Percentiles rank a stretch among this genome's conserved stretches.
phyloP scores from a whole-genome alignment of 2,888 invertebrate species.

The Nymphalis urticae region DNA sequence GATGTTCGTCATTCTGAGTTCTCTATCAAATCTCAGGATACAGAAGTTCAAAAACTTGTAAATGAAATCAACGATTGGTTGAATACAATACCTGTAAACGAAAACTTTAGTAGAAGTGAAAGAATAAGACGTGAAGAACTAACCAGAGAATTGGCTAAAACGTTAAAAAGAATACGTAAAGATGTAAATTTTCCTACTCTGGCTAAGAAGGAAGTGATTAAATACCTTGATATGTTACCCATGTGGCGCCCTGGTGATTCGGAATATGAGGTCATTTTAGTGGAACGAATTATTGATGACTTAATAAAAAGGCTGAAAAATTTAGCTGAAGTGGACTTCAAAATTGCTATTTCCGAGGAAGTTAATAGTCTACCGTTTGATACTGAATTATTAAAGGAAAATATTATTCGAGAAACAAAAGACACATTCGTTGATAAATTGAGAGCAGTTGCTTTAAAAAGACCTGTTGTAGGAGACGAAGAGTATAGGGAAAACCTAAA shows the following conservation, averaged over 20 bases:
- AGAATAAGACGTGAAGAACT: conserved; percentile 15
- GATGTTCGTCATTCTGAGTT: not conserved
- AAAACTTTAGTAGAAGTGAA: conserved; percentile 20
- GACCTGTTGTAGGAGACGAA: conserved; percentile 5
- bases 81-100: conserved; percentile 24
- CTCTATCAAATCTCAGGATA: conserved; percentile 4
- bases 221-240: conserved; percentile 28
- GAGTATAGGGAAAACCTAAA: conserved; percentile 19
- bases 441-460: conserved; percentile 2
- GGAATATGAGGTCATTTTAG: conserved; percentile 8
- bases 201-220: conserved; percentile 26
- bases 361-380: conserved; percentile 17
- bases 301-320: conserved; percentile 21
- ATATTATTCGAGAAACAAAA: conserved; percentile 3
- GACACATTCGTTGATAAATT: conserved; percentile 14
- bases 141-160: conserved; percentile 15
- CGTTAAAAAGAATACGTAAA: conserved; percentile 17
- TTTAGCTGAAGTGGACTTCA: conserved; percentile 16
- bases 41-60: conserved; percentile 5
- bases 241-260: conserved; percentile 26
- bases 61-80: conserved; percentile 26
- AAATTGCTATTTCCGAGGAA: conserved; percentile 8
- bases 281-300: conserved; percentile 24
- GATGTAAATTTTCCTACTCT: conserved; percentile 20
- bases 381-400: not conserved